Evolutionary conservation across 2,888 invertebrate species (phyloP).

Genomic region (Diogma glabrata): DNA sequence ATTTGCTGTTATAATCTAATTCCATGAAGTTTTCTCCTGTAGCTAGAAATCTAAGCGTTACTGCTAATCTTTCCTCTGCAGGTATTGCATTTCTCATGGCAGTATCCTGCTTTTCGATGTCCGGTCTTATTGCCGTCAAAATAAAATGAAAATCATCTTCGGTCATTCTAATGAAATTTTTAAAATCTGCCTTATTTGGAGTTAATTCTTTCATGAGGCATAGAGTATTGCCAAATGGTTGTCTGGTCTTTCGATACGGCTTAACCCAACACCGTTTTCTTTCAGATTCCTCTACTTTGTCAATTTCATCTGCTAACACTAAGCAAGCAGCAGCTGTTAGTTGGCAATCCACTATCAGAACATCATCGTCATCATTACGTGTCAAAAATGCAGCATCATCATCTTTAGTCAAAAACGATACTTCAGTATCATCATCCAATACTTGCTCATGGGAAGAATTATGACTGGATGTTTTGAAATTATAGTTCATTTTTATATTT

Average conservation of each 20-base stretch:
- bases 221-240: background rate
- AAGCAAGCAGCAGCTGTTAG: background rate
- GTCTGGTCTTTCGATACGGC: background rate
- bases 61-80: background rate
- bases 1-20: background rate
- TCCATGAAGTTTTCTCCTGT: background rate
- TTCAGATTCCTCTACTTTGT: background rate
- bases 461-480: too few relatives aligned
- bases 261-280: background rate
- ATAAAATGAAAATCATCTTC: background rate
- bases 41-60: background rate
- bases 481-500: too few relatives aligned
- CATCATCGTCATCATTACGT: background rate
- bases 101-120: background rate
- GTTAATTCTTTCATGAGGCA: background rate
- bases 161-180: background rate
- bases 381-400: too few relatives aligned
- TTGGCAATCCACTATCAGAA: background rate
- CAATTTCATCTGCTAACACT: background rate
- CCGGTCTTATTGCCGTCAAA: background rate
- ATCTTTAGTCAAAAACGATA: too few relatives aligned
- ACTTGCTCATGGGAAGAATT: too few relatives aligned
- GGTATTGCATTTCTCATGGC: background rate
- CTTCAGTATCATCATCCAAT: too few relatives aligned
- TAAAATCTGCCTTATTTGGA: background rate